A percentile compares a stretch with the other conserved stretches of the same genome.
phyloP scores from a whole-genome alignment of 2,797 vertebrate genomes.

The Sebastiscus tertius region DNA sequence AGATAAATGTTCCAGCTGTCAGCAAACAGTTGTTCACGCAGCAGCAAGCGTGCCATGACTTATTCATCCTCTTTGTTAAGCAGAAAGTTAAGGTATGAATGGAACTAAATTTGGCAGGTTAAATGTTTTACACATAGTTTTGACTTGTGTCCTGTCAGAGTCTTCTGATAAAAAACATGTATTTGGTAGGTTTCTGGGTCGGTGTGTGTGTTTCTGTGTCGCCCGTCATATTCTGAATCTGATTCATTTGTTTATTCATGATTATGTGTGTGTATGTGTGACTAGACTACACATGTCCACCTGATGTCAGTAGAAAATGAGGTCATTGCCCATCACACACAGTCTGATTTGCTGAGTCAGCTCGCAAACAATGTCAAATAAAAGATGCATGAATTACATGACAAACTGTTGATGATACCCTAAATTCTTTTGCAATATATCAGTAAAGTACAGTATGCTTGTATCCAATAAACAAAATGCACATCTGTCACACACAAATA shows the following conservation, averaged over 20 bases:
- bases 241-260: neutral
- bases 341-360: slow-evolving; percentile 40
- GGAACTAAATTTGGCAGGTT: neutral
- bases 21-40: neutral
- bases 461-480: neutral
- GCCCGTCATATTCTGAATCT: neutral
- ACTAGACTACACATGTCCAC: slow-evolving; percentile 13
- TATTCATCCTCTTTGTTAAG: slow-evolving; percentile 2
- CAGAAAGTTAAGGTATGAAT: neutral
- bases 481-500: neutral
- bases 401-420: neutral
- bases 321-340: slow-evolving; percentile 23
- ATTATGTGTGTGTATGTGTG: neutral
- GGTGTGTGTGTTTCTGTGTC: neutral
- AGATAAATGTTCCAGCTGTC: neutral
- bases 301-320: slow-evolving; percentile 35
- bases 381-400: neutral
- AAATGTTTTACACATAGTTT: neutral
- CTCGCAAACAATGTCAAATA: neutral
- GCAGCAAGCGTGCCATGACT: neutral
- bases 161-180: neutral
- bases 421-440: neutral
- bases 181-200: slow-evolving; percentile 46
- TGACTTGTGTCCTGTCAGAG: neutral
- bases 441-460: neutral